Evolutionary conservation across 2,888 invertebrate species (phyloP).

Genomic region (Urechis unicinctus): DNA sequence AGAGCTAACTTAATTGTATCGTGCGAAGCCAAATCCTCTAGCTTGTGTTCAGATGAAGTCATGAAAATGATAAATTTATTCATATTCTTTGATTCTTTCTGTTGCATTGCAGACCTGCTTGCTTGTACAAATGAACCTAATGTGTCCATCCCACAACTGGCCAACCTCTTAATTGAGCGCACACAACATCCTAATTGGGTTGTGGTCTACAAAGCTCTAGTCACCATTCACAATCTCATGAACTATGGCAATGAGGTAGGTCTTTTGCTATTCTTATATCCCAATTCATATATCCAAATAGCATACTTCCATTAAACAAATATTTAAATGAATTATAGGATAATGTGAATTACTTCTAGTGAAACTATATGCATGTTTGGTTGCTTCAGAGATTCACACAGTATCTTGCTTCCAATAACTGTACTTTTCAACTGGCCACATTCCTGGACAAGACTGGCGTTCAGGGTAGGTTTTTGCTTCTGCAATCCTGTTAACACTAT

Average conservation of each 20-base stretch:
- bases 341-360: too few species aligned
- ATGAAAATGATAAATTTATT: too few species aligned
- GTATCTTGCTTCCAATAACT: slow-evolving; percentile 98
- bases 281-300: too few species aligned
- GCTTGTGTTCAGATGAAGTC: too few species aligned
- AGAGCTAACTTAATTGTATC: too few species aligned
- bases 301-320: too few species aligned
- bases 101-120: slow-evolving; percentile 80
- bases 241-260: slow-evolving; percentile 98
- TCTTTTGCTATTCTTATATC: slow-evolving; percentile 91
- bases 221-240: slow-evolving; percentile 97
- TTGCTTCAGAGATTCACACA: slow-evolving; percentile 87
- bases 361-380: too few species aligned
- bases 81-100: too few species aligned
- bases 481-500: not conserved
- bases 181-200: slow-evolving; percentile 98
- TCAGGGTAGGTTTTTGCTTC: slow-evolving; percentile 68
- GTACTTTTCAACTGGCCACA: slow-evolving; percentile 95
- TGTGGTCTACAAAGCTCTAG: slow-evolving; percentile 94
- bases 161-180: slow-evolving; percentile 94
- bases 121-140: slow-evolving; percentile 99
- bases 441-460: slow-evolving; percentile 96
- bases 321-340: too few species aligned
- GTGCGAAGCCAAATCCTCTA: too few species aligned
- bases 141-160: slow-evolving; percentile 98